A percentile compares a stretch with the other conserved stretches of the same genome.
Evolutionary conservation across 2,888 invertebrate species (phyloP).

Genomic region (Brachypalpus laphriformis): DNA sequence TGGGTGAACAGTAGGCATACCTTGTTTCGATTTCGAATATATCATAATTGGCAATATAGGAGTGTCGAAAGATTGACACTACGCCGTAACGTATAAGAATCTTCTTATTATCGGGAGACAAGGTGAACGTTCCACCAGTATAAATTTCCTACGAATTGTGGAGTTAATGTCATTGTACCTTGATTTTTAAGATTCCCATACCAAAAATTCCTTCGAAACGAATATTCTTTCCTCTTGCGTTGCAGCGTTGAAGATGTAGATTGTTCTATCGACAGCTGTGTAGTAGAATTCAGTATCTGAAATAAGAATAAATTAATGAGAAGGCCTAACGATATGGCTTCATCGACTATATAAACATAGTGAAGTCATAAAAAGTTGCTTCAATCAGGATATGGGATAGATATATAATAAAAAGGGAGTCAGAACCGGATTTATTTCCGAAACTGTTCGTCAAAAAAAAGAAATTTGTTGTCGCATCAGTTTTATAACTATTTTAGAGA

Average conservation of each 20-base stretch:
- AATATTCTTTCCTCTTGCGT: constrained; percentile 76
- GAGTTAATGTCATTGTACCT: background rate
- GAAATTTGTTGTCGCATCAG: too few species aligned
- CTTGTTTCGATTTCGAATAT: constrained; percentile 85
- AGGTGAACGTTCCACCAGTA: constrained; percentile 78
- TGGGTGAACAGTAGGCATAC: constrained; percentile 80
- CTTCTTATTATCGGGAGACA: constrained; percentile 81
- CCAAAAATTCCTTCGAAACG: constrained; percentile 77
- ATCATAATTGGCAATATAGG: constrained; percentile 86
- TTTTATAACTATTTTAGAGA: too few species aligned
- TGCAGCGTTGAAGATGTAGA: constrained; percentile 83
- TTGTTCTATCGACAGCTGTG: constrained; percentile 78
- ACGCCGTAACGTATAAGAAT: constrained; percentile 79
- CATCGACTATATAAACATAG: too few species aligned
- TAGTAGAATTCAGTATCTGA: constrained; percentile 85
- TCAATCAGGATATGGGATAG: too few species aligned
- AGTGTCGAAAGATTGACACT: constrained; percentile 85
- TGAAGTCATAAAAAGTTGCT: too few species aligned
- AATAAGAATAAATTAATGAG: too few species aligned
- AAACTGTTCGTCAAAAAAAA: too few species aligned
- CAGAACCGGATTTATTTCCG: too few species aligned
- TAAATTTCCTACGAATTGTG: constrained; percentile 78
- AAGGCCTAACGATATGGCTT: too few species aligned
- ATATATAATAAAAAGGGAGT: too few species aligned
- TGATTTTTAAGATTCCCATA: constrained; percentile 54